A percentile compares a stretch with the other conserved stretches of the same genome.
Conservation (phyloP, 2,113 vertebrate genomes). For the Oxyruncus cristatus region DNA sequence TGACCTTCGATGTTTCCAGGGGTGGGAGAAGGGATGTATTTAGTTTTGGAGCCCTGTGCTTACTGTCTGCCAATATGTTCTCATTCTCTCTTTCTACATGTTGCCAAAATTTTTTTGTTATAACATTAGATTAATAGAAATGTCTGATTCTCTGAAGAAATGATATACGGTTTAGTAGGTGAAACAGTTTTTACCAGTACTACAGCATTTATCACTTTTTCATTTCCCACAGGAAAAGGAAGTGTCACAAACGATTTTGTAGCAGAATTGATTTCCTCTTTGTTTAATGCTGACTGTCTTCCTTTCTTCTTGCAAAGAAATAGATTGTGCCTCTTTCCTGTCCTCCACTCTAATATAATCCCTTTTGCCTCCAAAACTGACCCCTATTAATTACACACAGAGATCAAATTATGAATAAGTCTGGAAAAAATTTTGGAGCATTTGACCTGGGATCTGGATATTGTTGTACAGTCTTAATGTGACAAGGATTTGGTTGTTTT, state of each 20-base stretch:
- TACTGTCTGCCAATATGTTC: background rate
- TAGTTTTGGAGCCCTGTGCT: background rate
- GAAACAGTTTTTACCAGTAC: background rate
- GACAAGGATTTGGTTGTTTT: background rate
- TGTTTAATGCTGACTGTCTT: background rate
- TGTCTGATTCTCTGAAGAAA: background rate
- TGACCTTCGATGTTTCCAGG: background rate
- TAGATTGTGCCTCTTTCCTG: background rate
- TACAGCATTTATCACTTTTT: background rate
- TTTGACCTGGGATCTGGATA: background rate
- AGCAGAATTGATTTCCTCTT: background rate
- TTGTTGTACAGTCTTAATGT: background rate
- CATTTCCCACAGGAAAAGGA: background rate
- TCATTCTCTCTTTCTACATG: background rate
- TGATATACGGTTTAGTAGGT: background rate
- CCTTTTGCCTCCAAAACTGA: background rate
- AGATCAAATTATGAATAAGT: background rate
- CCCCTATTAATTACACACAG: background rate
- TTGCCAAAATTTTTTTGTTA: background rate
- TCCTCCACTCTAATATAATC: background rate
- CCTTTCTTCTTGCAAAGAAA: background rate
- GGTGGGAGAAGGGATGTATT: background rate
- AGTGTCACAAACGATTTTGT: background rate
- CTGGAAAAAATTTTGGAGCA: background rate
- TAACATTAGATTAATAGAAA: background rate